A percentile compares a stretch with the other conserved stretches of the same genome.
Evolutionary conservation across 2,888 invertebrate genomes (phyloP).

Genomic region (Meghimatium bilineatum): DNA sequence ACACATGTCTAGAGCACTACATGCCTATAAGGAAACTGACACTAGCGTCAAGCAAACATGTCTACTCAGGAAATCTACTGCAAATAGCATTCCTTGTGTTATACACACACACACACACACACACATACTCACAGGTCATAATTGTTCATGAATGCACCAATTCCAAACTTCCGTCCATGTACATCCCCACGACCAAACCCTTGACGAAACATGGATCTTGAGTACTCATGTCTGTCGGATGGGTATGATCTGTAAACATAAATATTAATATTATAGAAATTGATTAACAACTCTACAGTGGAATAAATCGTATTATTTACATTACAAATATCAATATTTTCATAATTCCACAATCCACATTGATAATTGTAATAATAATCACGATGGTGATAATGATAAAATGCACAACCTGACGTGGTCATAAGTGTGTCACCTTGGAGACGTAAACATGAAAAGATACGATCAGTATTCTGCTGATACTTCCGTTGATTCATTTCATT

Average conservation of each 20-base stretch:
- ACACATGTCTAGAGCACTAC: too few relatives aligned
- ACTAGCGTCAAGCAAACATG: too few relatives aligned
- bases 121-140: not conserved
- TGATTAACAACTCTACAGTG: not conserved
- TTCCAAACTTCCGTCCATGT: conserved; percentile 3
- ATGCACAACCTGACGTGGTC: too few relatives aligned
- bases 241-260: not conserved
- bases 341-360: not conserved
- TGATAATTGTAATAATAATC: not conserved
- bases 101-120: too few relatives aligned
- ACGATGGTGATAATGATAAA: too few relatives aligned
- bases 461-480: too few relatives aligned
- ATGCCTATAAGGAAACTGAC: too few relatives aligned
- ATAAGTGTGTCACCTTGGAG: too few relatives aligned
- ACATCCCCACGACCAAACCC: conserved; percentile 13
- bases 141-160: conserved; percentile 7
- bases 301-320: not conserved
- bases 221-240: not conserved
- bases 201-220: not conserved
- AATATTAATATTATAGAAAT: not conserved
- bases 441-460: too few relatives aligned
- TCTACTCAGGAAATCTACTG: not conserved
- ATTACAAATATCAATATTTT: too few relatives aligned
- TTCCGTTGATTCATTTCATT: too few relatives aligned
- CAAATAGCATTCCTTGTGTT: not conserved